Percentiles rank a stretch among this genome's conserved stretches.
phyloP scores from a whole-genome alignment of 2,113 vertebrate species.

The Marmota monax region DNA sequence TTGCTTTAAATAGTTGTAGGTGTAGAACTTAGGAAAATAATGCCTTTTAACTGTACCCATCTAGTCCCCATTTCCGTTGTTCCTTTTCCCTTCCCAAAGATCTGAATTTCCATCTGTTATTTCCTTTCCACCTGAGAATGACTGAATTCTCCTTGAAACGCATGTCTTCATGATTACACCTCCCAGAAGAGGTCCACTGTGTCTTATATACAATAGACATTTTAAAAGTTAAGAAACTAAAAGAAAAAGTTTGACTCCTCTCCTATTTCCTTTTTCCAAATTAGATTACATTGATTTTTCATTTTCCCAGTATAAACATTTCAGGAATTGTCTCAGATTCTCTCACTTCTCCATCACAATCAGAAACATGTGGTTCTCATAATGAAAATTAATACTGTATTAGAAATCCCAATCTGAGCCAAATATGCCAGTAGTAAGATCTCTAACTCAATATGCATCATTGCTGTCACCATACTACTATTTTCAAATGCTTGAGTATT shows the following conservation, averaged over 20 bases:
- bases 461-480: neutral
- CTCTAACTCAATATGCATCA: neutral
- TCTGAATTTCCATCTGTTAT: neutral
- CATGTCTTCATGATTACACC: neutral
- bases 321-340: neutral
- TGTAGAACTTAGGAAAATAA: neutral
- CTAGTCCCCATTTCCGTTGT: neutral
- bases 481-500: neutral
- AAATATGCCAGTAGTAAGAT: neutral
- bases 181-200: neutral
- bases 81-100: neutral
- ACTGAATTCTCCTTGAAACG: neutral
- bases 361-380: neutral
- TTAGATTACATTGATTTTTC: neutral
- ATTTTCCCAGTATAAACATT: neutral
- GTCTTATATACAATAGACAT: neutral
- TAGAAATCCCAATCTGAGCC: neutral
- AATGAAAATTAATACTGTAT: neutral
- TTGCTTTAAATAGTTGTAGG: neutral
- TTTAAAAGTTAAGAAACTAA: constrained; percentile 24
- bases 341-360: neutral
- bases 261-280: neutral
- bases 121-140: neutral
- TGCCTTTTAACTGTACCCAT: neutral
- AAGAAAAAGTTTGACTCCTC: neutral